A percentile compares a stretch with the other conserved stretches of the same genome.
These are phyloP conservation scores for Halcyon leucocephala DNA, from an alignment of 2,797 vertebrate species.

Conservation along the genomic window DNA sequence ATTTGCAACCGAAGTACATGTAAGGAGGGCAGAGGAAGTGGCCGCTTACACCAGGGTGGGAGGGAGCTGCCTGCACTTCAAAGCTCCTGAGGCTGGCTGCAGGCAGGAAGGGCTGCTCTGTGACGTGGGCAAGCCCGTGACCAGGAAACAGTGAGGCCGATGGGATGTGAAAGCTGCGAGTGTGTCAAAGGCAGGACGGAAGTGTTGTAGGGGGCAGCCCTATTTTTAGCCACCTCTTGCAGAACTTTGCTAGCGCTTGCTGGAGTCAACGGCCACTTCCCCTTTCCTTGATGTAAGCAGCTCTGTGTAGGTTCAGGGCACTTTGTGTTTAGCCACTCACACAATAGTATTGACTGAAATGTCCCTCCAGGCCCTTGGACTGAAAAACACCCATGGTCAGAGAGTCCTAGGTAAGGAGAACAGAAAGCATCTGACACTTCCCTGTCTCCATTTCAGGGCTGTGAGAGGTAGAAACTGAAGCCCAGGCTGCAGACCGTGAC, in stretches of 20 bases:
- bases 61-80: conserved; percentile 6
- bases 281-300: conserved; percentile 62
- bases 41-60: neutral
- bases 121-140: neutral
- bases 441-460: conserved; percentile 11
- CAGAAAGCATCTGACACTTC: conserved; percentile 11
- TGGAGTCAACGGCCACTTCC: conserved; percentile 33
- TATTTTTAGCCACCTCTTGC: conserved; percentile 69
- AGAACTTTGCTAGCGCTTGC: conserved; percentile 15
- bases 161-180: conserved; percentile 31
- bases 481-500: conserved; percentile 18
- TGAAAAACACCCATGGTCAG: neutral
- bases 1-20: neutral
- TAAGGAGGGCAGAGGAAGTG: conserved; percentile 21
- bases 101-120: conserved; percentile 14
- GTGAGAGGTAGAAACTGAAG: neutral
- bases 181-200: conserved; percentile 51
- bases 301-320: neutral
- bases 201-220: conserved; percentile 25
- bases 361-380: neutral
- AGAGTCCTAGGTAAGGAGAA: conserved; percentile 11
- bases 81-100: neutral
- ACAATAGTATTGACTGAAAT: neutral
- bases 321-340: neutral
- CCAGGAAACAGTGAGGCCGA: neutral